Conservation (phyloP, 2,113 vertebrate genomes). For the Paradoxurus hermaphroditus region DNA sequence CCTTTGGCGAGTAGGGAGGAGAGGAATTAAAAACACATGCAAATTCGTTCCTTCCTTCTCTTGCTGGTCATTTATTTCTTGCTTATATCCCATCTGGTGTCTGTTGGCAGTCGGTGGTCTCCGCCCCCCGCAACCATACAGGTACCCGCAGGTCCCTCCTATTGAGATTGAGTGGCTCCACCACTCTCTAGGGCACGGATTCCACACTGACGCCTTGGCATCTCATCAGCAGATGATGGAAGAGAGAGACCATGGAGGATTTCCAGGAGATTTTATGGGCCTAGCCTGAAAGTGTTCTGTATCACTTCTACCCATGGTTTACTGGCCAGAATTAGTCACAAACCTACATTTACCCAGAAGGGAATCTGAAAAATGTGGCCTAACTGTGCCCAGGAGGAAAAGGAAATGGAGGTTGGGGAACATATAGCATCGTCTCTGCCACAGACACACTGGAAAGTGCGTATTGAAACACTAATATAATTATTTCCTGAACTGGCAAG, state of each 20-base stretch:
- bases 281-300: not conserved
- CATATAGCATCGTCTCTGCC: not conserved
- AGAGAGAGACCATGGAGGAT: not conserved
- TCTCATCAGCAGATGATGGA: not conserved
- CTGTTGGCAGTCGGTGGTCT: not conserved
- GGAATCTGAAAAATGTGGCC: not conserved
- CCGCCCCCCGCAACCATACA: not conserved
- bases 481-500: constrained; percentile 15
- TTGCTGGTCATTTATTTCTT: not conserved
- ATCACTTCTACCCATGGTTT: not conserved
- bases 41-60: not conserved
- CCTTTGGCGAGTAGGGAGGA: not conserved
- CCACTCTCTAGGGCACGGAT: not conserved
- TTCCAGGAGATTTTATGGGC: not conserved
- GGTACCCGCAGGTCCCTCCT: not conserved
- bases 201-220: too few relatives aligned
- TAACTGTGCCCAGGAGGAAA: not conserved
- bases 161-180: accelerated
- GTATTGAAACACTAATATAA: not conserved
- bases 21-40: not conserved
- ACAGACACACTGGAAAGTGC: not conserved
- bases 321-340: not conserved
- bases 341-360: not conserved
- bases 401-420: not conserved
- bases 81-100: not conserved